phyloP scores from a whole-genome alignment of 2,113 vertebrate genomes.

The Osmerus mordax region DNA sequence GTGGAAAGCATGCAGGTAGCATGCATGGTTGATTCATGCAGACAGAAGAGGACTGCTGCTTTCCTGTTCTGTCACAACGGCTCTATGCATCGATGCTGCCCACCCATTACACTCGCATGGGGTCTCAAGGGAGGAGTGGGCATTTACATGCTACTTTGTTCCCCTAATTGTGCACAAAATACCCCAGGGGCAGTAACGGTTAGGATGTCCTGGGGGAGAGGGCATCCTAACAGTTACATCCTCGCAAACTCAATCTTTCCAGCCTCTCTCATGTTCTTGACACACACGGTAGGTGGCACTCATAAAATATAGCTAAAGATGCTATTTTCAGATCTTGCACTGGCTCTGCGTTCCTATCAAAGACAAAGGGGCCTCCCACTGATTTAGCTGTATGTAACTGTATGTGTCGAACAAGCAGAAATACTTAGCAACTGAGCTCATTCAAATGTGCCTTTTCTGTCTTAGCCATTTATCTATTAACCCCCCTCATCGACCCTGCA shows the following conservation, averaged over 20 bases:
- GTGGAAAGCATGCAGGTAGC: too few relatives aligned
- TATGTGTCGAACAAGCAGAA: background rate
- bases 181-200: background rate
- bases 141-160: constrained; percentile 47
- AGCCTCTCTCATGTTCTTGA: too few relatives aligned
- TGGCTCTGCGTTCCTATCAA: too few relatives aligned
- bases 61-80: constrained; percentile 66
- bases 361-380: too few relatives aligned
- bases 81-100: constrained; percentile 50
- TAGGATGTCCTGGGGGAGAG: background rate
- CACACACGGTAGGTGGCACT: too few relatives aligned
- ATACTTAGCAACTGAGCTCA: background rate
- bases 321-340: too few relatives aligned
- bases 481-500: background rate
- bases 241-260: too few relatives aligned
- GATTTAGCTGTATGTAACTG: too few relatives aligned
- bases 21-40: constrained; percentile 47
- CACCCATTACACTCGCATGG: constrained; percentile 42
- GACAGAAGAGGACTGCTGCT: constrained; percentile 63
- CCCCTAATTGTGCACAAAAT: constrained; percentile 31
- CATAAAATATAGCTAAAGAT: too few relatives aligned
- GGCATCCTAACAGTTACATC: too few relatives aligned
- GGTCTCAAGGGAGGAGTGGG: constrained; percentile 22
- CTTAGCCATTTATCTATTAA: background rate
- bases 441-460: background rate